These are phyloP conservation scores for Eupeodes luniger DNA, from an alignment of 2,888 invertebrate genomes.

Conservation along the genomic window DNA sequence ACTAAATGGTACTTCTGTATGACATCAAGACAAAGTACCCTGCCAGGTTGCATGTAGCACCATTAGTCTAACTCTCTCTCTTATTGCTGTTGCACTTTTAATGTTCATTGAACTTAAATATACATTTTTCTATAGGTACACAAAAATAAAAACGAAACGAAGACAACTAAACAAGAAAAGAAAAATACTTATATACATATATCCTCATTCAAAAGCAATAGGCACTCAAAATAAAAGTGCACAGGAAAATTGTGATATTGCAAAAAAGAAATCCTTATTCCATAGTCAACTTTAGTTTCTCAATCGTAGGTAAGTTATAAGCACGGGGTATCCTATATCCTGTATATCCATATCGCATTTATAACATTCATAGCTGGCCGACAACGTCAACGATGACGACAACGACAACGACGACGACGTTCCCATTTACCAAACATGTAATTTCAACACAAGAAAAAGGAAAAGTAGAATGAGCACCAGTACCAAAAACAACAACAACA, in stretches of 20 bases:
- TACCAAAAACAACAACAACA: conserved; percentile 19
- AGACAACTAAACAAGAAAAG: conserved; percentile 22
- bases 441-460: conserved; percentile 27
- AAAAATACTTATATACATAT: background rate
- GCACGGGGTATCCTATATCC: conserved; percentile 34
- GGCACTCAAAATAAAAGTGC: conserved; percentile 69
- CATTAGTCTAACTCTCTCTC: conserved; percentile 56
- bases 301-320: conserved; percentile 69
- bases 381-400: conserved; percentile 1
- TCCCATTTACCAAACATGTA: conserved; percentile 52
- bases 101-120: conserved; percentile 72
- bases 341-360: conserved; percentile 47
- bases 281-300: conserved; percentile 64
- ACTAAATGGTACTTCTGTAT: conserved; percentile 53
- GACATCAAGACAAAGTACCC: conserved; percentile 45
- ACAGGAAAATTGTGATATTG: conserved; percentile 53
- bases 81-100: conserved; percentile 54
- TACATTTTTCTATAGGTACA: background rate
- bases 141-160: background rate
- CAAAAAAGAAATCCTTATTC: conserved; percentile 21
- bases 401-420: conserved; percentile 40
- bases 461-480: conserved; percentile 4
- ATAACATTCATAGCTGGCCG: background rate
- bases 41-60: conserved; percentile 43
- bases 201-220: conserved; percentile 63